Percentiles rank a stretch among this genome's conserved stretches.
phyloP scores from a whole-genome alignment of 2,113 vertebrate genomes.

The Ochotona curzoniae region DNA sequence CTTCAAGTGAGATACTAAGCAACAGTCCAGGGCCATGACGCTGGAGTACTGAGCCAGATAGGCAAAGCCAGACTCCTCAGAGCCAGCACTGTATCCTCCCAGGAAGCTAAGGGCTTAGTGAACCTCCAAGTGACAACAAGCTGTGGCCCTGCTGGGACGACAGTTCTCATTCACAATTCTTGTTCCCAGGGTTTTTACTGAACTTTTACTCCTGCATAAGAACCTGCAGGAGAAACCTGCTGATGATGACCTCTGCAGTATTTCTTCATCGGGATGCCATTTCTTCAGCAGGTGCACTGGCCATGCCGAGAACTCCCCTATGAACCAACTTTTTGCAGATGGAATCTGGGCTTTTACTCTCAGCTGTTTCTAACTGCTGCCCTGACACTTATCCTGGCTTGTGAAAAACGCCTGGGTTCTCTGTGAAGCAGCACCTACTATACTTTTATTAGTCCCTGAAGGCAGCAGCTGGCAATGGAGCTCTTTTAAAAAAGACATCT shows the following conservation, averaged over 20 bases:
- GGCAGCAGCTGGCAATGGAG: background rate
- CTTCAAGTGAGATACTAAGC: background rate
- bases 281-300: background rate
- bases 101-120: background rate
- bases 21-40: background rate
- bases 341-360: background rate
- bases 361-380: background rate
- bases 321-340: background rate
- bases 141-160: background rate
- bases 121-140: slow-evolving; percentile 4
- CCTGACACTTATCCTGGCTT: slow-evolving; percentile 18
- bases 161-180: background rate
- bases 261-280: slow-evolving; percentile 8
- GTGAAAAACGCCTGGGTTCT: background rate
- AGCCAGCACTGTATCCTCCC: background rate
- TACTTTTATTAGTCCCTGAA: slow-evolving; percentile 22
- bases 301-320: background rate
- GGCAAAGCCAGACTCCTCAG: background rate
- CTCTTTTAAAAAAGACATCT: background rate
- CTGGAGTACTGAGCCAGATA: background rate
- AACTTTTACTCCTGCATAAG: background rate
- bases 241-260: background rate
- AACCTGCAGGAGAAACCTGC: background rate
- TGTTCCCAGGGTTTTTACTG: background rate
- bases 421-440: background rate